Evolutionary conservation across 2,113 vertebrate genomes (phyloP), one percentile per base, ranked within the genome.

Genomic region (Dipodomys merriami): DNA sequence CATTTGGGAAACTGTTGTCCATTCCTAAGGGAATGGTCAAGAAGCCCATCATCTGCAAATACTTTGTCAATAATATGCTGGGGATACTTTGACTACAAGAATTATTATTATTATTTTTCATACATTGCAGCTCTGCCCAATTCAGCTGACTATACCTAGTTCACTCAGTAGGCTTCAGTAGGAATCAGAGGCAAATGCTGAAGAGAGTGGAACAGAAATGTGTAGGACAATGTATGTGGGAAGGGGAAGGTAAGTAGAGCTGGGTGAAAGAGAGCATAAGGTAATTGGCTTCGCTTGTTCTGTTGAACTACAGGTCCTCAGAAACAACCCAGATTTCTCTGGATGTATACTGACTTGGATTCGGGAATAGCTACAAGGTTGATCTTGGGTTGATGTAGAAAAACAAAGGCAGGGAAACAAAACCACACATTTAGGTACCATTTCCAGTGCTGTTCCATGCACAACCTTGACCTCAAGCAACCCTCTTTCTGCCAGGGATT

Each of bases 51-150:
- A 88, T 77, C 20, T 91, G 1, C 83, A 83, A 39, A 68, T 33
- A 67, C n/a, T 92, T 83, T 74, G 67, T 81, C 33, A 88, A 27
- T 74, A 71, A 74, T 49, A 85, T n/a, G 7, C 46, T 93, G 12
- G 11, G 11, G 29, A 76, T 25, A 27, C 86, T 5, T 76, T 69
- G 39, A 83, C 13, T 86, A 29, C 49, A 69, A 83, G 35, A 9
- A 5, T 65, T 71, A 35, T 69, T 94, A 39, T 39, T 39, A 39
- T 39, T 39, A 39, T 91, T 53, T 29, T 33, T 12, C 11, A 22
- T 81, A 16, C 2, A 62, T 33, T 53, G 29, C 2, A 64, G n/a
- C 4, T 4, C 1, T 79, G 33, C 8, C 11, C 27, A 89, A 29
- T 20, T 19, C 22, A 53, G 16, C 30, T 86, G 88, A 60, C 33